Percentiles rank a stretch among this genome's conserved stretches.
phyloP scores from a whole-genome alignment of 2,888 invertebrate genomes.

The Pristionchus exspectatus region DNA sequence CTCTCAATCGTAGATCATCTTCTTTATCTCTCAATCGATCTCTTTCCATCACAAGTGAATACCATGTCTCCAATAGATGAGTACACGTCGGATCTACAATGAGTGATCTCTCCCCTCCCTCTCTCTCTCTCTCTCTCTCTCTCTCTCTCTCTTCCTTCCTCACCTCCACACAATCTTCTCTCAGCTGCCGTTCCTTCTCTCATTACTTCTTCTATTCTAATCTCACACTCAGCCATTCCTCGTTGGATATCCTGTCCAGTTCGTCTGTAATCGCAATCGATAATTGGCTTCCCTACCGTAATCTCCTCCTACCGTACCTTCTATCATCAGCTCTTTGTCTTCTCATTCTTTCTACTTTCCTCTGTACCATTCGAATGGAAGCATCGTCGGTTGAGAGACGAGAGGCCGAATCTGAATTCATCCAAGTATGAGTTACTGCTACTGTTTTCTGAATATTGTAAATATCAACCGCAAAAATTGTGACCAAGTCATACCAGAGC shows the following conservation, averaged over 20 bases:
- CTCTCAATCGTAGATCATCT: slow-evolving; percentile 43
- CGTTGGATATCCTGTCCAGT: slow-evolving; percentile 59
- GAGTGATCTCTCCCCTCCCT: not conserved
- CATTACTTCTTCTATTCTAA: slow-evolving; percentile 59
- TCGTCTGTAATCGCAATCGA: slow-evolving; percentile 2
- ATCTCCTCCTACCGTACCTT: slow-evolving; percentile 52
- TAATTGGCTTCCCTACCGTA: not conserved
- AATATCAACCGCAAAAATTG: not conserved
- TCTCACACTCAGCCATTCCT: slow-evolving; percentile 64
- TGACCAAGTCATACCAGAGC: not conserved
- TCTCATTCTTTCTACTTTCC: slow-evolving; percentile 59
- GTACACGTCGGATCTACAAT: slow-evolving; percentile 49
- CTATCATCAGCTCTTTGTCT: slow-evolving; percentile 57
- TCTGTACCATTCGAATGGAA: slow-evolving; percentile 53
- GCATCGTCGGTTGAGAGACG: slow-evolving; percentile 50
- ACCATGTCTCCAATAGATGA: slow-evolving; percentile 43
- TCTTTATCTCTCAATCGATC: slow-evolving; percentile 40
- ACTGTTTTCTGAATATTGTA: not conserved
- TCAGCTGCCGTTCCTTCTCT: slow-evolving; percentile 56
- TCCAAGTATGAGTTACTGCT: too few relatives aligned
- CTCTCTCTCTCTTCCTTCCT: slow-evolving; percentile 20
- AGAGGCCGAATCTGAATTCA: not conserved
- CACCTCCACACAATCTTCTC: slow-evolving; percentile 54
- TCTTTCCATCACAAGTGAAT: slow-evolving; percentile 45
- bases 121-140: slow-evolving; percentile 41